Evolutionary conservation across 1,140 invertebrate genomes (phyloP).

Genomic region (Ips typographus): DNA sequence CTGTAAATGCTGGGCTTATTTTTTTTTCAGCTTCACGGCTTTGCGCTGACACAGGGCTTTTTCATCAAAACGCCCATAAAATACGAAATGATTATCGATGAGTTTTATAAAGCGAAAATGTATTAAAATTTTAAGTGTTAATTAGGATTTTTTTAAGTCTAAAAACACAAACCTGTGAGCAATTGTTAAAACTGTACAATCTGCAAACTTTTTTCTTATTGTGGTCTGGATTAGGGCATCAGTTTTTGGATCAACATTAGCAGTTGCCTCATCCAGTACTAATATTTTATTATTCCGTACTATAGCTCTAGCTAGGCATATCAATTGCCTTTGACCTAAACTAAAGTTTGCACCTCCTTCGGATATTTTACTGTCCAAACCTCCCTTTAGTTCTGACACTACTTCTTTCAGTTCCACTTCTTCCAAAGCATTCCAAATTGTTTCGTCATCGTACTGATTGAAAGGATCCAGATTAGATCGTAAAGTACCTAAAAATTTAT

Average conservation of each 20-base stretch:
- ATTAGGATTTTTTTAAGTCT: too few relatives aligned
- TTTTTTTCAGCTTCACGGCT: too few relatives aligned
- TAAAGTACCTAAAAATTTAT: conserved; percentile 49
- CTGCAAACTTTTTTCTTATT: conserved; percentile 60
- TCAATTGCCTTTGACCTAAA: conserved; percentile 73
- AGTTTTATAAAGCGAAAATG: too few relatives aligned
- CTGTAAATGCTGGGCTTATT: too few relatives aligned
- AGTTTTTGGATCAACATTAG: conserved; percentile 67
- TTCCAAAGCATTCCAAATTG: conserved; percentile 66
- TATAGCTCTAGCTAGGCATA: conserved; percentile 74
- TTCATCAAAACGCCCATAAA: too few relatives aligned
- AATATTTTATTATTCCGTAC: conserved; percentile 66
- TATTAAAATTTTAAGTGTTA: too few relatives aligned
- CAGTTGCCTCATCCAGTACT: conserved; percentile 73
- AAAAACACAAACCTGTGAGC: conserved; percentile 51
- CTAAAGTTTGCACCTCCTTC: conserved; percentile 68
- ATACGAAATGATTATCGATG: too few relatives aligned
- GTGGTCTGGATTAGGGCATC: conserved; percentile 66
- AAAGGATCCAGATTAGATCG: conserved; percentile 71
- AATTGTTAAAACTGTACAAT: conserved; percentile 67
- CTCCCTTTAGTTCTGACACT: conserved; percentile 49
- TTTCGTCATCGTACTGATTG: conserved; percentile 58
- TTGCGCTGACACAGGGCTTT: too few relatives aligned
- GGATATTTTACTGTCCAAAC: conserved; percentile 54
- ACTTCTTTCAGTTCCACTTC: conserved; percentile 58